Evolutionary conservation across 2,888 invertebrate species (phyloP).

Genomic region (Andrena dorsata): DNA sequence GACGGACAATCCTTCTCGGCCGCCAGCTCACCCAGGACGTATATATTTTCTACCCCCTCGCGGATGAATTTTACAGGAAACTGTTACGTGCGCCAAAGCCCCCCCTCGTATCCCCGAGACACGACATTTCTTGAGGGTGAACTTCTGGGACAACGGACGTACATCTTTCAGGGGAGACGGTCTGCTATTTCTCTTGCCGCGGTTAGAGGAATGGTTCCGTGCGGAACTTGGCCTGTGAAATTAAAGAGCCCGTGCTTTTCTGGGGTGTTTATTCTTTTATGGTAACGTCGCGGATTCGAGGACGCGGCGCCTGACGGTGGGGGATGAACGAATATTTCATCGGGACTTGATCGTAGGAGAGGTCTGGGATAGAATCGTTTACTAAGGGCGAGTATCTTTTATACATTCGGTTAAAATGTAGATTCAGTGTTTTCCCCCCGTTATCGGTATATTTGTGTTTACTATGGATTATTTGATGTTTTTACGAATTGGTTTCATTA

Average conservation of each 20-base stretch:
- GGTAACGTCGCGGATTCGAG: background rate
- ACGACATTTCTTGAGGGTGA: slow-evolving; percentile 40
- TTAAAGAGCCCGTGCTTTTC: slow-evolving; percentile 18
- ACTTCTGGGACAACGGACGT: slow-evolving; percentile 42
- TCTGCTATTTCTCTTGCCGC: slow-evolving; percentile 37
- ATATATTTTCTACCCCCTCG: slow-evolving; percentile 12
- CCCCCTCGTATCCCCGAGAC: background rate
- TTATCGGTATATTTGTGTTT: background rate
- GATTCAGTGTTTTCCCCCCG: background rate
- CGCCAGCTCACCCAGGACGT: slow-evolving; percentile 7
- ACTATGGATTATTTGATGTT: background rate
- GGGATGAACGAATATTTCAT: background rate
- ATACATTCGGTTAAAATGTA: too few species aligned
- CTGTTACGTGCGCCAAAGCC: slow-evolving; percentile 30
- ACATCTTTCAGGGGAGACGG: slow-evolving; percentile 36
- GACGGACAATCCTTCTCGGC: slow-evolving; percentile 43
- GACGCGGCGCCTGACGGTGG: background rate
- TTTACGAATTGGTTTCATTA: background rate
- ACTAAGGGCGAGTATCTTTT: too few species aligned
- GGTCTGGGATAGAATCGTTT: too few species aligned
- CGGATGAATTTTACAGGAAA: slow-evolving; percentile 49
- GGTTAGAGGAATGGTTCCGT: slow-evolving; percentile 26
- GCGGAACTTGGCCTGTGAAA: slow-evolving; percentile 14
- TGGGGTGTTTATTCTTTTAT: background rate
- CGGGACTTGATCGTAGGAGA: too few species aligned